Evolutionary conservation across 2,888 invertebrate genomes (phyloP), one percentile per base, ranked within the genome.

Genomic region (Agrotis clavis): DNA sequence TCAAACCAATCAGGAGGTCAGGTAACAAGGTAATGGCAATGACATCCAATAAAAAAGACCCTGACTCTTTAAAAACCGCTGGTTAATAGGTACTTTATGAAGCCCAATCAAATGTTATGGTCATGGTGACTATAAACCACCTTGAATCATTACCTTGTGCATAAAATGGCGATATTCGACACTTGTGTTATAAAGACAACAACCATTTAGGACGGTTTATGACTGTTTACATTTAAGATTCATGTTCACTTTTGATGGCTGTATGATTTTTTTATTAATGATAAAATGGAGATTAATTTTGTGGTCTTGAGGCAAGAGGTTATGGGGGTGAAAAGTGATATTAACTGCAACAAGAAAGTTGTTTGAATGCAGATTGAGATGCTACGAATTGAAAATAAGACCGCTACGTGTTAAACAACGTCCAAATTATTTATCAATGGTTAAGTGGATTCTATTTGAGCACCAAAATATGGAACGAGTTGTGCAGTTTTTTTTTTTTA

Each of bases 181-280:
- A 84, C 86, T 90, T 89, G 14, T 90, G 90, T 89, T 87, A 86
- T 87, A 85, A 86, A 80, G 86, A 89, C 88, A 89, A 92, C 89
- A 87, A 85, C 85, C 89, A 89, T 87, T 89, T 84, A 77, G 77
- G 81, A 68, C 75, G 59, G 63, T 85, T 86, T 86, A 78, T 82
- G 85, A 81, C 73, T 87, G 86, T 88, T 85, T 77, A 77, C 85
- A 86, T 87, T 81, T 68, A 71, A 19, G 86, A 87, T 77, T 88
- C 87, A 88, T 89, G 87, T 83, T 71, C 75, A 78, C 25, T 64
- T 79, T 90, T 90, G 85, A 90, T 86, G 79, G 81, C 66, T 67
- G 50, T 67, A 86, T 84, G 71, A 83, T 73, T 75, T 79, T 82
- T 85, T 82, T 85, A 85, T 85, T 81, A 85, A 85, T 85, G 82